Conservation (phyloP, 2,888 invertebrate genomes). For the Drosophila seclusa region DNA sequence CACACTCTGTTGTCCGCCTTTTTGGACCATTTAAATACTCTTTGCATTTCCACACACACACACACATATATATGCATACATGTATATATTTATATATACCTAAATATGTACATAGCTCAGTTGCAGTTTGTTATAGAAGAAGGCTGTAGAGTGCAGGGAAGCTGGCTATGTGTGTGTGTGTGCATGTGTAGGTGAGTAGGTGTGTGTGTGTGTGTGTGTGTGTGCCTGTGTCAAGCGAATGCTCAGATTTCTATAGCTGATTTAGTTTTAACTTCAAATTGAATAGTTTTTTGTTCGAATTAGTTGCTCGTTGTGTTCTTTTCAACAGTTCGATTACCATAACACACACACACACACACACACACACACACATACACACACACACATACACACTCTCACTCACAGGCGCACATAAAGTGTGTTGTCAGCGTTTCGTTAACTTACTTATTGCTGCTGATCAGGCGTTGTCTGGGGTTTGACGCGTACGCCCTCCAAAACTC, state of each 20-base stretch:
- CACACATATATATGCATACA: background rate
- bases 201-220: constrained; percentile 1
- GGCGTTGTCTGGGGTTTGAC: too few relatives aligned
- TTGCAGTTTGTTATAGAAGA: constrained; percentile 34
- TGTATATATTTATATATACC: background rate
- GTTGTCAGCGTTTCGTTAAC: too few relatives aligned
- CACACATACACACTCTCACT: background rate
- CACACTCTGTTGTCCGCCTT: constrained; percentile 1
- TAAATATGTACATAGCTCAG: constrained; percentile 28
- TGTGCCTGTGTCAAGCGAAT: constrained; percentile 31
- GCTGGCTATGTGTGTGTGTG: constrained; percentile 2
- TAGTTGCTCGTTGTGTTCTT: constrained; percentile 23
- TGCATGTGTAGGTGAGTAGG: constrained; percentile 8
- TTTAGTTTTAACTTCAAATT: too few relatives aligned
- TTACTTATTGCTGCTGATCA: too few relatives aligned
- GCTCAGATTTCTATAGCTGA: too few relatives aligned
- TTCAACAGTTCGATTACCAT: constrained; percentile 51
- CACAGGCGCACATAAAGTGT: background rate
- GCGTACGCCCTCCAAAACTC: too few relatives aligned
- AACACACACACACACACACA: constrained; percentile 6
- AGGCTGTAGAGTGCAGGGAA: background rate
- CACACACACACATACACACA: background rate
- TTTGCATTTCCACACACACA: constrained; percentile 39
- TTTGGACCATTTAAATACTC: constrained; percentile 44
- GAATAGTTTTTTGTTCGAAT: background rate